Percentiles rank a stretch among this genome's conserved stretches.
phyloP scores from a whole-genome alignment of 2,797 vertebrate genomes.

The Hippocampus kuda region DNA sequence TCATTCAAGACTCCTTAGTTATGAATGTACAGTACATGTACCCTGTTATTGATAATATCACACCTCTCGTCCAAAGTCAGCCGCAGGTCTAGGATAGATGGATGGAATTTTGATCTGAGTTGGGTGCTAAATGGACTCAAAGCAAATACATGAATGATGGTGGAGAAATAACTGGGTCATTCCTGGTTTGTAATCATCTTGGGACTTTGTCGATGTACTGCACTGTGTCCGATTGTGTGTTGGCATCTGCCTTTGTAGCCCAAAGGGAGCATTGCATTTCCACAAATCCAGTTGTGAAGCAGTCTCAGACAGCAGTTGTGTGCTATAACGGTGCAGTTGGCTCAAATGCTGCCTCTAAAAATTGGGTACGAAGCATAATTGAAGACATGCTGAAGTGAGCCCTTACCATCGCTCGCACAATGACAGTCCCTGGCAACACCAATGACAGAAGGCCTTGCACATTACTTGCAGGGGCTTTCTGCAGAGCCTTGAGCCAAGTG shows the following conservation, averaged over 20 bases:
- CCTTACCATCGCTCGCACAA: neutral
- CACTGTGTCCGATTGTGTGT: neutral
- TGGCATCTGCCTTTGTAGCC: neutral
- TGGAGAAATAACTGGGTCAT: too few relatives aligned
- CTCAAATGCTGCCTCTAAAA: neutral
- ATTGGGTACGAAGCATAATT: neutral
- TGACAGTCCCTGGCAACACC: conserved; percentile 18
- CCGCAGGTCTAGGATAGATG: neutral
- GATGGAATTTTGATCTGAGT: neutral
- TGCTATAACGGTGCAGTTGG: neutral
- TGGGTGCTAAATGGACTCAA: too few relatives aligned
- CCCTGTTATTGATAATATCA: too few relatives aligned
- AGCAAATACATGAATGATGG: too few relatives aligned
- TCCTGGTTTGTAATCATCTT: too few relatives aligned
- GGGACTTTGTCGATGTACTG: neutral
- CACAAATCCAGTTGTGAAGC: neutral
- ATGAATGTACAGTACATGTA: too few relatives aligned
- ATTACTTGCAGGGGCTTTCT: conserved; percentile 56
- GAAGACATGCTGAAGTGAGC: neutral
- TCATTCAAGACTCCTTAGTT: too few relatives aligned
- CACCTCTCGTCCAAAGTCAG: too few relatives aligned
- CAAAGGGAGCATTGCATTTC: neutral
- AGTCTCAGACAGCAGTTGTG: neutral
- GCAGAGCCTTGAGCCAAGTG: conserved; percentile 34
- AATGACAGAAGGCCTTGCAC: conserved; percentile 42